Percentiles rank a stretch among this genome's conserved stretches.
Evolutionary conservation across 1,140 invertebrate species (phyloP).

Genomic region (Whitmania pigra): DNA sequence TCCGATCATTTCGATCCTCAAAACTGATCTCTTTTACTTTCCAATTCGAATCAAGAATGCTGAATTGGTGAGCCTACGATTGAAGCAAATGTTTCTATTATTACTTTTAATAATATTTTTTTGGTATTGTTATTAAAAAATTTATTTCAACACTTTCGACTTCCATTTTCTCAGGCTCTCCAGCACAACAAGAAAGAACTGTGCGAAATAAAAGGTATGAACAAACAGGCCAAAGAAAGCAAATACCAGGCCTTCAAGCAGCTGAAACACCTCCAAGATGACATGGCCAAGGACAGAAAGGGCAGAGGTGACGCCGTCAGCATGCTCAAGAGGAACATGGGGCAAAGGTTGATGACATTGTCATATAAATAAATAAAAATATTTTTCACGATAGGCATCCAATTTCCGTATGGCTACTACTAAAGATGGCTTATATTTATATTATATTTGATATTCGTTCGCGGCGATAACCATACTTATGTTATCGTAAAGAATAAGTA

Average conservation of each 20-base stretch:
- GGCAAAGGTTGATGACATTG: neutral
- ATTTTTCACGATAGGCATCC: too few species aligned
- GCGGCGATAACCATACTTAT: too few species aligned
- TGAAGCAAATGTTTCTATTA: neutral
- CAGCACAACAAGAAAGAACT: constrained; percentile 4
- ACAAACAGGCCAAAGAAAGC: constrained; percentile 3
- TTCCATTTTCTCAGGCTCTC: neutral
- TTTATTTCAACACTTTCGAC: too few species aligned
- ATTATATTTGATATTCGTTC: too few species aligned
- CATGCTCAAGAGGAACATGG: neutral
- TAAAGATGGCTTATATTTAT: too few species aligned
- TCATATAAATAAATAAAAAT: too few species aligned
- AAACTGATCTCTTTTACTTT: neutral
- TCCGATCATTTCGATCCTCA: neutral
- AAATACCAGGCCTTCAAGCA: neutral
- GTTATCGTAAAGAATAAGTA: too few species aligned
- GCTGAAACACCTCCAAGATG: neutral
- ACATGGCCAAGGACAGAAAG: neutral
- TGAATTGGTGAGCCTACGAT: neutral
- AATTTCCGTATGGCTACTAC: too few species aligned
- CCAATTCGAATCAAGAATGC: neutral
- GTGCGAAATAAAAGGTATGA: neutral
- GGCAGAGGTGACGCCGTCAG: neutral
- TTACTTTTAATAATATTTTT: neutral
- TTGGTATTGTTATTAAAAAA: too few species aligned